phyloP scores from a whole-genome alignment of 2,888 invertebrate species.

The Pammene aurita region DNA sequence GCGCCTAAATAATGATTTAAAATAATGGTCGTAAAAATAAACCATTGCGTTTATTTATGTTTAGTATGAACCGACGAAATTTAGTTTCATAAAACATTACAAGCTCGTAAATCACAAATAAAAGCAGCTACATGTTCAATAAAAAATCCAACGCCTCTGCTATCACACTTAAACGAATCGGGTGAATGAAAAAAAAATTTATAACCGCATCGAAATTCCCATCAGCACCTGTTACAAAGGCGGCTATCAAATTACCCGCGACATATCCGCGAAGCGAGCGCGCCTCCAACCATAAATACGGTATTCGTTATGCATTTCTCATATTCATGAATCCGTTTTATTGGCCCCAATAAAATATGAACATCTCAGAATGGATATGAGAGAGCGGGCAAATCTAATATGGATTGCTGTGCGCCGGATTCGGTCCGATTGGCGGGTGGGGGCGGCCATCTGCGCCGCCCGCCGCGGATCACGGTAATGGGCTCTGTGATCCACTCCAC shows the following conservation, averaged over 20 bases:
- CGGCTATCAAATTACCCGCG: conserved; percentile 82
- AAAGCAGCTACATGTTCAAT: conserved; percentile 53
- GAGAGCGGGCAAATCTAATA: conserved; percentile 83
- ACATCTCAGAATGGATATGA: conserved; percentile 84
- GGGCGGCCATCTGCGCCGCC: conserved; percentile 57
- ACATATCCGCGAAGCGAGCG: conserved; percentile 74
- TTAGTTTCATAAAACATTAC: conserved; percentile 48
- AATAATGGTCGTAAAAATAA: background rate
- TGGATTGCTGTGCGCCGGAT: conserved; percentile 81
- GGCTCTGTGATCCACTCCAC: conserved; percentile 39
- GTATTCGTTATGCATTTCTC: conserved; percentile 84
- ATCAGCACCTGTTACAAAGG: conserved; percentile 83
- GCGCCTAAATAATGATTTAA: conserved; percentile 1
- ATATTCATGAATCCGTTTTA: conserved; percentile 85
- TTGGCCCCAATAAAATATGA: conserved; percentile 85
- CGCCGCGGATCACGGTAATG: conserved; percentile 41
- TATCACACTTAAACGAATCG: conserved; percentile 65
- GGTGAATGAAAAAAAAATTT: conserved; percentile 61
- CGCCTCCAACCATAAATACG: conserved; percentile 82
- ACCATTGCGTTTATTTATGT: background rate
- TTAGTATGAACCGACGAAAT: no score
- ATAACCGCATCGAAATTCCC: conserved; percentile 78
- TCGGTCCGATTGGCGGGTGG: conserved; percentile 69
- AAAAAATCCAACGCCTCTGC: conserved; percentile 60
- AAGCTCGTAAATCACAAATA: conserved; percentile 50